Evolutionary conservation across 1,140 invertebrate species (phyloP).

Genomic region (Trichomalopsis sarcophagae): DNA sequence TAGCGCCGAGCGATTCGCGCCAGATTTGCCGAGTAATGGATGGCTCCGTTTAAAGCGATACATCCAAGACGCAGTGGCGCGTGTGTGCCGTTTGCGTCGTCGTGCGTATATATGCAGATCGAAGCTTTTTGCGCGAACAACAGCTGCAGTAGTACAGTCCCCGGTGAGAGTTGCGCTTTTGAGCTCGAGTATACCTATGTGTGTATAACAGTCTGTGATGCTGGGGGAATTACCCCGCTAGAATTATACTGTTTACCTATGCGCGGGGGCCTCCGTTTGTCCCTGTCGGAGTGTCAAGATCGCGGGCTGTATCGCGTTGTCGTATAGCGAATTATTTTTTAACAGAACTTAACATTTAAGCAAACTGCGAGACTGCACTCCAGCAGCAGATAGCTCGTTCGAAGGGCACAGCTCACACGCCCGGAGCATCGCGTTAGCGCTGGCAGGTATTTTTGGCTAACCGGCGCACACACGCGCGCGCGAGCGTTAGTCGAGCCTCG

Average conservation of each 20-base stretch:
- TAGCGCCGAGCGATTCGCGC: background rate
- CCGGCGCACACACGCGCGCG: background rate
- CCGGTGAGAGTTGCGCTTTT: background rate
- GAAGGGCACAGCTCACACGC: background rate
- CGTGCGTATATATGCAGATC: background rate
- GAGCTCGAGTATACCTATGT: background rate
- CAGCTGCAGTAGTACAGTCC: background rate
- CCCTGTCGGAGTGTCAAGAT: background rate
- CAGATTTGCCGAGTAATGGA: constrained; percentile 11
- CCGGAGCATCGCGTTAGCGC: background rate
- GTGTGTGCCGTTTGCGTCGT: background rate
- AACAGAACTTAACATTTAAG: no score
- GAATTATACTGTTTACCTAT: background rate
- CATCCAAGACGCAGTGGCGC: background rate
- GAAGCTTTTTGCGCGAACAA: background rate
- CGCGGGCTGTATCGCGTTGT: background rate
- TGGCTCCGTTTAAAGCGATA: constrained; percentile 8
- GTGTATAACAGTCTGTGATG: no score
- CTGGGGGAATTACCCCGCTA: background rate
- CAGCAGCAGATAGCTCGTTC: background rate
- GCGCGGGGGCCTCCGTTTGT: background rate
- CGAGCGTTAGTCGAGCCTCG: background rate
- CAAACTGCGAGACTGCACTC: background rate
- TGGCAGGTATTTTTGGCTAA: background rate
- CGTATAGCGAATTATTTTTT: background rate